Evolutionary conservation across 2,113 vertebrate species (phyloP).

Genomic region (Tragelaphus strepsiceros): DNA sequence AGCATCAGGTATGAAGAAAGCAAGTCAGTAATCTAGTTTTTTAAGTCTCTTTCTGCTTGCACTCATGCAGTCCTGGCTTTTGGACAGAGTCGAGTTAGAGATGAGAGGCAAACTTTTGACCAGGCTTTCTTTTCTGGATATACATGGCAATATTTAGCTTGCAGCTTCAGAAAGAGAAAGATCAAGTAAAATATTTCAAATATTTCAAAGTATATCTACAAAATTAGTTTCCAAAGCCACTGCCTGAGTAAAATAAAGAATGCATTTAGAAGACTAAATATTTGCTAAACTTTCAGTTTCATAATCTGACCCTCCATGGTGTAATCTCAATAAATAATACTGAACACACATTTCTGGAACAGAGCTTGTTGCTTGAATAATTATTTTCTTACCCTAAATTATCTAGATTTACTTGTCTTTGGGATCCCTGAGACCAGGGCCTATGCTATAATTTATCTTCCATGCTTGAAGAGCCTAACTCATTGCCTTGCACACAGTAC

Average conservation of each 20-base stretch:
- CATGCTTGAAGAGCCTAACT: background rate
- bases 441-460: background rate
- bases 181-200: background rate
- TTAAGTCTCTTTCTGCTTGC: background rate
- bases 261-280: slow-evolving; percentile 1
- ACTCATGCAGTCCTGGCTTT: background rate
- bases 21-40: background rate
- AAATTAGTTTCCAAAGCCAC: background rate
- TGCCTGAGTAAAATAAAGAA: background rate
- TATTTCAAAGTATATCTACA: background rate
- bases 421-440: background rate
- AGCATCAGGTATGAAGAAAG: background rate
- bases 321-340: slow-evolving; percentile 17
- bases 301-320: background rate
- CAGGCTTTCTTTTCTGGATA: background rate
- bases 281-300: background rate
- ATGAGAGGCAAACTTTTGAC: background rate
- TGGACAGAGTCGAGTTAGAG: background rate
- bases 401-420: background rate
- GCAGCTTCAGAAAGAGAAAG: background rate
- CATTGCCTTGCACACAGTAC: background rate
- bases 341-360: background rate
- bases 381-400: background rate
- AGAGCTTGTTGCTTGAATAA: background rate
- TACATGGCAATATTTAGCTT: background rate